Base-by-base conservation (phyloP, 1,140 invertebrate species). In the Ostrea denselamellosa region DNA sequence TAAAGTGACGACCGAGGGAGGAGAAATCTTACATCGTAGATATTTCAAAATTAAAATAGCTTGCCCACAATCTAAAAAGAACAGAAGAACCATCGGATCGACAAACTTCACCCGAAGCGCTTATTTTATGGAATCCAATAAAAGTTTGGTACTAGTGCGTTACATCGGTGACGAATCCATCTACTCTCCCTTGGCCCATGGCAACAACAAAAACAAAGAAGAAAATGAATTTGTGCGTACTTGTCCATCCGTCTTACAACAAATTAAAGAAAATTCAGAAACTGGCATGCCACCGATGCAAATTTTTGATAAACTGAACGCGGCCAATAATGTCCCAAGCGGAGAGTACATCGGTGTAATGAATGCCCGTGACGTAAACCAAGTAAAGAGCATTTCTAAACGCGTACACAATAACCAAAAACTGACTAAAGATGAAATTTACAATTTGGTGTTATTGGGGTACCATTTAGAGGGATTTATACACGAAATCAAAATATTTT, bases 401-500 rank as follows among this genome's bases (percentile, higher is more conserved):
- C 4, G 2, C 4, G n/a, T n/a, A 44, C 9, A 19, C 9, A 3
- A 0, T 34, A n/a, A 68, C 44, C 65, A 86, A 52, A 44, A 44
- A 52, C 19, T 86, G 5, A n/a, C n/a, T n/a, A 86, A 86, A 71
- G 85, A 86, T 71, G 85, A 86, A 51, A 77, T 86, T n/a, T n/a
- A 86, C 51, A 86, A 71, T 53, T 51, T 51, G 44, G 12, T 71
- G 0, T 28, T 51, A 51, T 53, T 86, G 25, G 62, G 14, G 19
- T 22, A 71, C 34, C 62, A 84, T 14, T 19, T 84, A n/a, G 44
- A 53, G 12, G 83, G 51, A 4, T 84, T 53, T 53, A 19, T 84
- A 17, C 22, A 22, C 10, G 83, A 84, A 53, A 86, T 86, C n/a
- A n/a, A 34, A 71, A 25, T 8, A 19, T 86, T 0, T 86, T 71